Evolutionary conservation across 2,797 vertebrate genomes (phyloP).

Genomic region (Gallinago nigripennis): DNA sequence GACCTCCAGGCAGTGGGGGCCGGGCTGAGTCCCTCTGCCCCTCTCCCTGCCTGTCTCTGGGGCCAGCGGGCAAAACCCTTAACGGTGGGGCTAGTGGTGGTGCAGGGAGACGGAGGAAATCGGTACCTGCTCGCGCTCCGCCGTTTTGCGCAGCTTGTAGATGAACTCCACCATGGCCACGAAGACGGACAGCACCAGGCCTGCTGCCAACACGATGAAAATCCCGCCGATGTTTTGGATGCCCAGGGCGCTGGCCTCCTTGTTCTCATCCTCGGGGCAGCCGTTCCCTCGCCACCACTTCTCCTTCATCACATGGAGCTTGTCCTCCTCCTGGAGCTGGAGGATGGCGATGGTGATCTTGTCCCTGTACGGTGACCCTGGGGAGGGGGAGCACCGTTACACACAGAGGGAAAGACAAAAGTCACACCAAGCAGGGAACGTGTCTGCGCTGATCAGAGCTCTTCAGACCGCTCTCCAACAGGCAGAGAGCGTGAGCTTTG

Average conservation of each 20-base stretch:
- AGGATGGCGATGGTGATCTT: constrained; percentile 98
- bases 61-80: background rate
- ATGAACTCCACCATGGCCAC: constrained; percentile 97
- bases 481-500: background rate
- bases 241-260: constrained; percentile 93
- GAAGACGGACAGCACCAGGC: constrained; percentile 93
- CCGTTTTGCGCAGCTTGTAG: constrained; percentile 95
- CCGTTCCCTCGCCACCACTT: constrained; percentile 96
- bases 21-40: background rate
- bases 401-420: background rate
- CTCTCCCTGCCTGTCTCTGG: background rate
- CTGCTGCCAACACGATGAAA: constrained; percentile 96
- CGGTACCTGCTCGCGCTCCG: constrained; percentile 92
- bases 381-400: fast-evolving
- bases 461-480: background rate
- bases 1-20: background rate
- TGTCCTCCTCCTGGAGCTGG: constrained; percentile 94
- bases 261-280: constrained; percentile 92
- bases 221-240: constrained; percentile 97
- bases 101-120: background rate
- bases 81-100: fast-evolving
- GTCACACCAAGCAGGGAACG: fast-evolving
- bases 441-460: background rate
- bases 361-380: constrained; percentile 97
- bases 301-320: constrained; percentile 95